Evolutionary conservation across 2,888 invertebrate genomes (phyloP).

Genomic region (Pseudoips prasinana): DNA sequence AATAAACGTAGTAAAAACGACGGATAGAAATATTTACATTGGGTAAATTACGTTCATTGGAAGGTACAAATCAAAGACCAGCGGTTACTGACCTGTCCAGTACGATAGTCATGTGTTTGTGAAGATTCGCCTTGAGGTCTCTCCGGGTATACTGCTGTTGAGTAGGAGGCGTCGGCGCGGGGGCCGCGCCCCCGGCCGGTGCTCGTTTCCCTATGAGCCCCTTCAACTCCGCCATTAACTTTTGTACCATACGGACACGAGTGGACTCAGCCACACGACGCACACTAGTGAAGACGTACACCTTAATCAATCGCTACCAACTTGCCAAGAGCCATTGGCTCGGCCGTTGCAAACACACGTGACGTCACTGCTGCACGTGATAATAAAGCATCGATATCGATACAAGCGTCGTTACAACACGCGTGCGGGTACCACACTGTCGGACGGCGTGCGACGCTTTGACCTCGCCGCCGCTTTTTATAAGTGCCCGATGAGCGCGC

Average conservation of each 20-base stretch:
- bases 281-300: slow-evolving; percentile 63
- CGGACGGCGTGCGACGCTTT: slow-evolving; percentile 55
- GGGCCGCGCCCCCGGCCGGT: slow-evolving; percentile 55
- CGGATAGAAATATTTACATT: slow-evolving; percentile 8
- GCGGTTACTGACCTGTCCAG: slow-evolving; percentile 72
- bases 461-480: slow-evolving; percentile 78
- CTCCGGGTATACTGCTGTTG: slow-evolving; percentile 70
- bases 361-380: slow-evolving; percentile 75
- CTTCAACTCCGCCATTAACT: slow-evolving; percentile 77
- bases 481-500: slow-evolving; percentile 75
- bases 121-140: slow-evolving; percentile 77
- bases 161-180: slow-evolving; percentile 38
- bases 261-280: slow-evolving; percentile 58
- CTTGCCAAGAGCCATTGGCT: slow-evolving; percentile 77
- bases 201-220: slow-evolving; percentile 79
- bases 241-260: slow-evolving; percentile 79
- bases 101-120: slow-evolving; percentile 80
- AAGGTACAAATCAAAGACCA: not conserved
- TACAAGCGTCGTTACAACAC: slow-evolving; percentile 68
- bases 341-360: slow-evolving; percentile 62
- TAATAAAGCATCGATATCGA: slow-evolving; percentile 66
- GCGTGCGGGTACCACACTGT: slow-evolving; percentile 75
- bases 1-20: slow-evolving; percentile 13
- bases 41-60: not conserved
- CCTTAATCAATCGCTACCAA: slow-evolving; percentile 58